Percentiles rank a stretch among this genome's conserved stretches.
Evolutionary conservation across 1,140 invertebrate genomes (phyloP).

Genomic region (Eupristina koningsbergeri): DNA sequence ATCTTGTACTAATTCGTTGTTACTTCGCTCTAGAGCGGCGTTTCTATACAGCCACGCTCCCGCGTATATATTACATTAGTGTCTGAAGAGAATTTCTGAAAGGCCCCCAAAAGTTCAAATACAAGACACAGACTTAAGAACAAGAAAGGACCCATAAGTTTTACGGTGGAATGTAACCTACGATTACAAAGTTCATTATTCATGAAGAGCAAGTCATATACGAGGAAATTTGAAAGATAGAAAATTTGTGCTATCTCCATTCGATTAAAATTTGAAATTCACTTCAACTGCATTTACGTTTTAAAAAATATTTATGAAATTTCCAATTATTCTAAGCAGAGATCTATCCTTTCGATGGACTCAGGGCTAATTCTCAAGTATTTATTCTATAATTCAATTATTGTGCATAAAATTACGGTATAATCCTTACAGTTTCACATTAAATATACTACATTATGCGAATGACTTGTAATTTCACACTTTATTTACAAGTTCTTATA

Average conservation of each 20-base stretch:
- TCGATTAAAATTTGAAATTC: background rate
- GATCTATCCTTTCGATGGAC: too few species aligned
- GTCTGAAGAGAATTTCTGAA: constrained; percentile 7
- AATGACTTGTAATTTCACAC: background rate
- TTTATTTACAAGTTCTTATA: background rate
- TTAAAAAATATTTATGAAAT: too few species aligned
- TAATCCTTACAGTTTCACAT: background rate
- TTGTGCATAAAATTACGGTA: too few species aligned
- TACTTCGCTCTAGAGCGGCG: constrained; percentile 1
- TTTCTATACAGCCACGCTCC: constrained; percentile 12
- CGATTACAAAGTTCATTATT: background rate
- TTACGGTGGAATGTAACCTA: background rate
- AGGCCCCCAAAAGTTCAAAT: background rate
- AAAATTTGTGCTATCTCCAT: background rate
- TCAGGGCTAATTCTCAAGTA: too few species aligned
- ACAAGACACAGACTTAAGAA: background rate
- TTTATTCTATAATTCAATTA: background rate
- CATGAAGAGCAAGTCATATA: background rate
- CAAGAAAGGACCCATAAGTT: background rate
- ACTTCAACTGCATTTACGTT: background rate
- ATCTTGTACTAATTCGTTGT: background rate
- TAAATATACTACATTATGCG: background rate
- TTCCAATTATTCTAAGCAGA: too few species aligned
- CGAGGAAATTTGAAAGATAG: background rate
- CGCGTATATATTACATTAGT: background rate